Base-by-base conservation (phyloP, 2,113 vertebrate species). In the Corvus moneduloides region DNA sequence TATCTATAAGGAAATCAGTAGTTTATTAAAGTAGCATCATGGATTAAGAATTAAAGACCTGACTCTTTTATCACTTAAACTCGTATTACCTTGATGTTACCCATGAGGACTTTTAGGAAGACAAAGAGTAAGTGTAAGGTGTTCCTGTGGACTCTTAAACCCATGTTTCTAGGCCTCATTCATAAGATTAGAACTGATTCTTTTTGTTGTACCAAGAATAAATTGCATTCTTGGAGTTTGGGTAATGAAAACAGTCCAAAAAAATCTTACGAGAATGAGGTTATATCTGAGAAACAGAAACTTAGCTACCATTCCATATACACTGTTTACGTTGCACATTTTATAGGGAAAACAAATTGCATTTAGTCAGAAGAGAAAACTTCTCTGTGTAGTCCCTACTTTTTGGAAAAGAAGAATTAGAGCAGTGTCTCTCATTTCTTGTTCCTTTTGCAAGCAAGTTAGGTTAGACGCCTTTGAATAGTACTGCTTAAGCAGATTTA, bases 1-100 rank as follows among this genome's bases (percentile, higher is more conserved):
- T 89, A 68, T 81, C 71, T 84, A 1, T 88, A 71, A 94, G 79
- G 80, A 88, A 94, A 84, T 93, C 27, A 44, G 48, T 94, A 81
- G 91, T 93, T 96, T 94, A 91, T 96, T 96, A 96, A 94, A 83
- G 83, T 17, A 75, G 32, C 59, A 61, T 84, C 48, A 19, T 33
- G 54, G 87, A 77, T 90, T 94, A 92, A 96, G 92, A 95, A 86
- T 95, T 97, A 92, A 93, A 93, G 79, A 86, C 52, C 19, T 33
- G 39, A 56, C 46, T 79, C 63, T 92, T 87, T 76, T 67, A 90
- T 84, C 79, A 43, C 41, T 95, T 91, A 35, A 87, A 71, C 43
- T 79, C 20, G 16, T 71, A 33, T 90, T 87, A 67, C 0, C 0
- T 44, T 91, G 75, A 86, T 91, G n/a, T 87, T 93, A 88, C 87